Evolutionary conservation across 2,888 invertebrate genomes (phyloP), one percentile per base, ranked within the genome.

Genomic region (Spisula solida): DNA sequence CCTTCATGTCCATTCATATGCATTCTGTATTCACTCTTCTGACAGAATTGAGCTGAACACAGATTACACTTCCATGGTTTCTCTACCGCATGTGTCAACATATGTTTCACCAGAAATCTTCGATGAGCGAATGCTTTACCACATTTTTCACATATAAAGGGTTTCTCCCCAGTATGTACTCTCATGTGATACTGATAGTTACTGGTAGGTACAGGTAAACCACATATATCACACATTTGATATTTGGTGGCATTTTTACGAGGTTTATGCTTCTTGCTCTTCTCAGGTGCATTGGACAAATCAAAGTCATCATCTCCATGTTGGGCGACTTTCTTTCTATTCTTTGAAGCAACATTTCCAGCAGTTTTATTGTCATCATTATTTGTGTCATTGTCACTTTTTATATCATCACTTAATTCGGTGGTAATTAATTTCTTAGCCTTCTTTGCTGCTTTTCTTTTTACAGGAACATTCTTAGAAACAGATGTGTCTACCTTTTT

Each of bases 141-240:
- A 88, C 92, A 92, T 75, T 87, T 88, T 51, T 92, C 92, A 87
- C 92, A 92, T 2, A 92, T 83, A 66, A 85, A 92, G 47, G 89
- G 89, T 20, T 88, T 82, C 78, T 90, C 88, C 0, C 90, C 87
- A 20, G 88, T 86, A 55, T 90, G 90, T 20, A 55, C 41, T 16
- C 83, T 75, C 83, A 86, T 81, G 20, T 90, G 90, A 16, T 80
- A 84, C 16, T 81, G 56, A 75, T 86, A 88, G 16, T 90, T 85
- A 48, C 80, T 56, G 25, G 34, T 60, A 10, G 86, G 86, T 1
- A 90, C 81, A 5, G 56, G 25, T 16, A 86, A n/a, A 48, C 83
- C 88, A 81, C 88, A 90, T 6, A 82, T 86, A 78, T 88, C 88
- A 81, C 90, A 90, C 25, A 85, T 48, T 79, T 85, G 34, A 25